These are phyloP conservation scores for Microplitis demolitor DNA, from an alignment of 1,140 invertebrate species.

Conservation along the genomic window DNA sequence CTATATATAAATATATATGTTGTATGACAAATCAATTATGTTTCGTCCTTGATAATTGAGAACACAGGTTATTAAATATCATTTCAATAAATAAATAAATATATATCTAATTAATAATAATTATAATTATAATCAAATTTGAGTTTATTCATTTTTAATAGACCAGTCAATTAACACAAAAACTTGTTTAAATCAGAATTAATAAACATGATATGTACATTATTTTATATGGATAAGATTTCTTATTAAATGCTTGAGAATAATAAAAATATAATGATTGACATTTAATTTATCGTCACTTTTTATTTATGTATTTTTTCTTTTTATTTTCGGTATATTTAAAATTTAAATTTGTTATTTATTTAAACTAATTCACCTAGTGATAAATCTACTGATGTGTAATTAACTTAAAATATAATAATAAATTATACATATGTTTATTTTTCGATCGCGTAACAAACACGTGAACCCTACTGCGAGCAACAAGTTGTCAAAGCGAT, in stretches of 20 bases:
- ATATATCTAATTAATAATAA: not conserved
- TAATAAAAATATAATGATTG: constrained; percentile 1
- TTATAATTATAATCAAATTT: too few species aligned
- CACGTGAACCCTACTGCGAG: not conserved
- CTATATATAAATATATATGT: not conserved
- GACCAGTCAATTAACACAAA: not conserved
- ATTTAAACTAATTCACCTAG: not conserved
- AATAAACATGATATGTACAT: not conserved
- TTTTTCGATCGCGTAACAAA: not conserved
- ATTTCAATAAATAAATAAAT: not conserved
- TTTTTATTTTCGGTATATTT: not conserved
- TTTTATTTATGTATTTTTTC: not conserved
- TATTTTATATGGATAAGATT: not conserved
- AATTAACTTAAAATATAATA: not conserved
- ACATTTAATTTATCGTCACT: constrained; percentile 1
- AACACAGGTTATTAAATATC: not conserved
- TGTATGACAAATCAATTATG: too few species aligned
- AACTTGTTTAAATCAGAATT: not conserved
- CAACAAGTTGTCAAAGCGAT: not conserved
- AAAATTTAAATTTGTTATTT: not conserved
- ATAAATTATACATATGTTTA: not conserved
- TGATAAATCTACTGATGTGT: not conserved
- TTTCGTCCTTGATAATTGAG: not conserved
- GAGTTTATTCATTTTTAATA: too few species aligned
- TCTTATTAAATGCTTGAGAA: not conserved